Base-by-base conservation (phyloP, 1,140 invertebrate species). In the Grapholita molesta region DNA sequence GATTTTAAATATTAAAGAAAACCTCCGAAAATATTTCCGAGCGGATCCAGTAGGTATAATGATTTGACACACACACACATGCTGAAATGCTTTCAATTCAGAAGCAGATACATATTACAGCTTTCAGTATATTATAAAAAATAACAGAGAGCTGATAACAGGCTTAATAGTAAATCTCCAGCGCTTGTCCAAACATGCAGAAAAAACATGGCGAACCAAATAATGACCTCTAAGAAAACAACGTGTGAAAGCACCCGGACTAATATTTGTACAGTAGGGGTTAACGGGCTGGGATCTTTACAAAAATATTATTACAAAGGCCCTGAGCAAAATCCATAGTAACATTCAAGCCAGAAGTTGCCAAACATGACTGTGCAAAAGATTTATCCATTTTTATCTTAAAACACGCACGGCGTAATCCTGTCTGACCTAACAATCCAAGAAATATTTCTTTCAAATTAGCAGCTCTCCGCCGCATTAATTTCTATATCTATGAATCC, bases 191-290 rank as follows among this genome's bases (percentile, higher is more conserved):
- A 28, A 28, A 15, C 55, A 25, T 21, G 25, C 32, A 61, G 55
- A 61, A 61, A 57, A 32, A 61, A 61, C 25, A 61, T 61, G 42
- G 24, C 12, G 55, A 61, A 28, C 55, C 55, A 28, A 61, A 61
- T 25, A 61, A 61, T 61, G 55, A 61, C 55, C n/a, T 61, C 55
- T 32, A 61, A 32, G 55, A 61, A 61, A 61, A 61, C 28, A 61
- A 15, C 25, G 6, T 61, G 55, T 61, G 55, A 61, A 61, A 61
- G 55, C 55, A 28, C 55, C n/a, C 55, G n/a, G 55, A 61, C 55
- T 61, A 61, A 61, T 61, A 61, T 61, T 61, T 61, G 25, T n/a
- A 61, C 55, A 61, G 25, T 61, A 25, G 55, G 55, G 55, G 55
- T 61, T 61, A 28, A 61, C 55, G n/a, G 55, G 25, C 55, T 30